Percentiles rank a stretch among this genome's conserved stretches.
These are phyloP conservation scores for Rhorus exstirpatorius DNA, from an alignment of 2,888 invertebrate genomes.

Conservation along the genomic window DNA sequence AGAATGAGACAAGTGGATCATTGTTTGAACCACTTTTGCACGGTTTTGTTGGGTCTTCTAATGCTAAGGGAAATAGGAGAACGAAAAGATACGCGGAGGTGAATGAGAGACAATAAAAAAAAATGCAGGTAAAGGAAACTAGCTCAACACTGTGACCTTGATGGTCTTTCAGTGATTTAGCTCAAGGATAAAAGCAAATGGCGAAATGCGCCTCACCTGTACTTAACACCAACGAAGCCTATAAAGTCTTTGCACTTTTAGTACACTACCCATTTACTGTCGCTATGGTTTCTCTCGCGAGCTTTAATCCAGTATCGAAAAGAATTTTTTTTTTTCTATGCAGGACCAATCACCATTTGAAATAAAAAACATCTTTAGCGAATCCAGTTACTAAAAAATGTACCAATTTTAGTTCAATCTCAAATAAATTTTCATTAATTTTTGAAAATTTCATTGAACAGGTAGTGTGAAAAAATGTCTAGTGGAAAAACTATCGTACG, in stretches of 20 bases:
- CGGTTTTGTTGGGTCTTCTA: constrained; percentile 56
- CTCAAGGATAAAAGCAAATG: constrained; percentile 51
- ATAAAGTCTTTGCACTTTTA: constrained; percentile 20
- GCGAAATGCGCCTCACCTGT: constrained; percentile 35
- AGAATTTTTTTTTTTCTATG: too few species aligned
- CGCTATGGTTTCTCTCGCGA: constrained; percentile 1
- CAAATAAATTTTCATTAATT: neutral
- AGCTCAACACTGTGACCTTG: neutral
- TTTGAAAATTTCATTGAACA: too few species aligned
- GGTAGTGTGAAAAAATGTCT: too few species aligned
- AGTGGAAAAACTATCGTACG: too few species aligned
- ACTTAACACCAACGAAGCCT: constrained; percentile 22
- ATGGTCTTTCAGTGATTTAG: constrained; percentile 13
- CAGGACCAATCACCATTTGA: too few species aligned
- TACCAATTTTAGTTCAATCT: neutral
- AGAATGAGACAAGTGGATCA: constrained; percentile 35
- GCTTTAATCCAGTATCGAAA: constrained; percentile 1
- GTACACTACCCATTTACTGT: neutral
- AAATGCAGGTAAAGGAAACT: neutral
- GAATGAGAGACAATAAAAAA: constrained; percentile 33
- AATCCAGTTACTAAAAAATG: too few species aligned
- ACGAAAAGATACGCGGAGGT: constrained; percentile 14
- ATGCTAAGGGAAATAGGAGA: constrained; percentile 33
- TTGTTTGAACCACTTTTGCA: constrained; percentile 68
- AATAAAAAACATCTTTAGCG: too few species aligned